phyloP scores from a whole-genome alignment of 1,140 invertebrate species.

The Glossosoma conforme region DNA sequence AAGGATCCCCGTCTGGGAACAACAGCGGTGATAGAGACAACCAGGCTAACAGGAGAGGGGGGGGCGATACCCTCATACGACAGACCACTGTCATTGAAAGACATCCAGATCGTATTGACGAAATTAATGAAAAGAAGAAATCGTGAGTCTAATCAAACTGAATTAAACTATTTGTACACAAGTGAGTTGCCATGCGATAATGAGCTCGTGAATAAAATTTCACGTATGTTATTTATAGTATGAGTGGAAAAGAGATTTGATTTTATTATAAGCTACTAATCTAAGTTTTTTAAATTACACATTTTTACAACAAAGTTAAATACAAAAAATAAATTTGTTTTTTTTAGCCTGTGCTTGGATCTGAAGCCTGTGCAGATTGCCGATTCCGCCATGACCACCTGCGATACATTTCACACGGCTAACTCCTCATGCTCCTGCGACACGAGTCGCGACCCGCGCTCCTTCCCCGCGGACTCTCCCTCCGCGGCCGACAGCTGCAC shows the following conservation, averaged over 20 bases:
- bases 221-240: too few relatives aligned
- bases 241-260: too few relatives aligned
- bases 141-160: too few relatives aligned
- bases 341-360: constrained; percentile 40
- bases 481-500: constrained; percentile 35
- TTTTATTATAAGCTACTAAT: too few relatives aligned
- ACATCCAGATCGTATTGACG: constrained; percentile 23
- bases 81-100: constrained; percentile 14
- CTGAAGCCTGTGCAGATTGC: constrained; percentile 28
- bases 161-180: too few relatives aligned
- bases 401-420: constrained; percentile 73
- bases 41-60: neutral
- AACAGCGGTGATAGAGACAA: neutral
- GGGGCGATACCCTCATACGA: constrained; percentile 27
- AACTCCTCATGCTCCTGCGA: constrained; percentile 46
- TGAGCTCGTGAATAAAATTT: too few relatives aligned
- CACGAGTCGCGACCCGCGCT: constrained; percentile 24
- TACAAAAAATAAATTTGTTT: too few relatives aligned
- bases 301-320: too few relatives aligned
- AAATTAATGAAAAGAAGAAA: constrained; percentile 45
- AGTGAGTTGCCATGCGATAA: too few relatives aligned
- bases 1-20: neutral
- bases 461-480: constrained; percentile 33
- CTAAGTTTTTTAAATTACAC: too few relatives aligned
- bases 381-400: constrained; percentile 49